Percentiles rank a stretch among this genome's conserved stretches.
Conservation (phyloP, 2,797 vertebrate species). For the Lepidocolaptes lacrymiger region DNA sequence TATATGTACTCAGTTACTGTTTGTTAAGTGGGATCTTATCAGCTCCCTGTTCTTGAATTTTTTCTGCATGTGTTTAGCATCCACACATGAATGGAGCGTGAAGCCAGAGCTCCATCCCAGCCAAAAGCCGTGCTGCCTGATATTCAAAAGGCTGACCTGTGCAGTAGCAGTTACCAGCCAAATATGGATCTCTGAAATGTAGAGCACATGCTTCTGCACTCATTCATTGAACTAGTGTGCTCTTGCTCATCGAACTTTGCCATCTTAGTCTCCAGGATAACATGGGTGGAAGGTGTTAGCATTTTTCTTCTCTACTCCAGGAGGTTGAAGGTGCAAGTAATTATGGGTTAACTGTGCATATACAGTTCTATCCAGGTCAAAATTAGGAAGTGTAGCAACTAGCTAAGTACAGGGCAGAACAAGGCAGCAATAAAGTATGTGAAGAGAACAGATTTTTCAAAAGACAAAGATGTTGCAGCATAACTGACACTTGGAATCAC, state of each 20-base stretch:
- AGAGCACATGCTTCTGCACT: accelerated
- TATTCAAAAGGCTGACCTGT: neutral
- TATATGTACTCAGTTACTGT: neutral
- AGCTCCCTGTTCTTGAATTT: neutral
- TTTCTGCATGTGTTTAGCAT: neutral
- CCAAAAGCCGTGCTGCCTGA: neutral
- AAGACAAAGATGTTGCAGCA: neutral
- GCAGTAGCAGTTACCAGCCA: neutral
- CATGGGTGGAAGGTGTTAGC: neutral
- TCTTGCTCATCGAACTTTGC: neutral
- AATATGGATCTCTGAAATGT: neutral
- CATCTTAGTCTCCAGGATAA: neutral
- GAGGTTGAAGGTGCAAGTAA: neutral
- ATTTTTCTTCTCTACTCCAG: neutral
- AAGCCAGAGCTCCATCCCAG: neutral
- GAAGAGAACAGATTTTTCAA: neutral
- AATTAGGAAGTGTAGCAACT: neutral
- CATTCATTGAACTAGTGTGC: neutral
- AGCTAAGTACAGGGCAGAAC: neutral
- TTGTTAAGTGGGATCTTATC: neutral
- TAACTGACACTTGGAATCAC: neutral
- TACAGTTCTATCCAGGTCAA: neutral
- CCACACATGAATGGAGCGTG: accelerated
- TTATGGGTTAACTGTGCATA: neutral
- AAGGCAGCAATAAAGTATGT: neutral